A percentile compares a stretch with the other conserved stretches of the same genome.
Evolutionary conservation across 2,888 invertebrate genomes (phyloP).

Genomic region (Ophion slaviceki): DNA sequence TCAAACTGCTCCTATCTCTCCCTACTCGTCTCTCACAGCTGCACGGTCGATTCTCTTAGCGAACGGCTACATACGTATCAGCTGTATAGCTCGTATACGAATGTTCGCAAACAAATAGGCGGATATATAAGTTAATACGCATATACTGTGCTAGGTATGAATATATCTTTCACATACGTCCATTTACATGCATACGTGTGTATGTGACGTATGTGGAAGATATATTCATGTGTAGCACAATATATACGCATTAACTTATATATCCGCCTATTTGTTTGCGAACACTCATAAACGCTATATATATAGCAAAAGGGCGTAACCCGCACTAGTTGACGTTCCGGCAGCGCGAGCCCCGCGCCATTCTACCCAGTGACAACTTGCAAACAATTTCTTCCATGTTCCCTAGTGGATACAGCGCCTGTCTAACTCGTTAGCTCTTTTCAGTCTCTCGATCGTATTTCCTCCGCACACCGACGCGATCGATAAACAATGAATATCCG

Average conservation of each 20-base stretch:
- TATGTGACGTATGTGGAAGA: background rate
- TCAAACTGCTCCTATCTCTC: constrained; percentile 27
- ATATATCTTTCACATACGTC: background rate
- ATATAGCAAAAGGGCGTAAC: background rate
- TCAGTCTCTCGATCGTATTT: background rate
- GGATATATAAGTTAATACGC: background rate
- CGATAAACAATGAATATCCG: too few relatives aligned
- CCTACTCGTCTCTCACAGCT: constrained; percentile 16
- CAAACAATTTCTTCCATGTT: background rate
- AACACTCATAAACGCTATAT: background rate
- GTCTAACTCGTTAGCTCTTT: background rate
- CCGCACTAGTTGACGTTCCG: background rate
- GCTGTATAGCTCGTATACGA: background rate
- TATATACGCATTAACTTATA: background rate
- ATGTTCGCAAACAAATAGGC: constrained; percentile 15
- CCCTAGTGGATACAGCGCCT: background rate
- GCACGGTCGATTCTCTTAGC: constrained; percentile 54
- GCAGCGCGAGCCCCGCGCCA: background rate
- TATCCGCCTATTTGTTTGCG: constrained; percentile 6
- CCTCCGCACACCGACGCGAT: too few relatives aligned
- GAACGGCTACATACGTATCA: background rate
- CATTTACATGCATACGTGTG: background rate
- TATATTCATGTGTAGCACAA: background rate
- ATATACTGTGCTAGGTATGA: background rate
- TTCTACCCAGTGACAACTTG: background rate